Percentiles rank a stretch among this genome's conserved stretches.
Evolutionary conservation across 2,113 vertebrate genomes (phyloP).

Genomic region (Lycaon pictus): DNA sequence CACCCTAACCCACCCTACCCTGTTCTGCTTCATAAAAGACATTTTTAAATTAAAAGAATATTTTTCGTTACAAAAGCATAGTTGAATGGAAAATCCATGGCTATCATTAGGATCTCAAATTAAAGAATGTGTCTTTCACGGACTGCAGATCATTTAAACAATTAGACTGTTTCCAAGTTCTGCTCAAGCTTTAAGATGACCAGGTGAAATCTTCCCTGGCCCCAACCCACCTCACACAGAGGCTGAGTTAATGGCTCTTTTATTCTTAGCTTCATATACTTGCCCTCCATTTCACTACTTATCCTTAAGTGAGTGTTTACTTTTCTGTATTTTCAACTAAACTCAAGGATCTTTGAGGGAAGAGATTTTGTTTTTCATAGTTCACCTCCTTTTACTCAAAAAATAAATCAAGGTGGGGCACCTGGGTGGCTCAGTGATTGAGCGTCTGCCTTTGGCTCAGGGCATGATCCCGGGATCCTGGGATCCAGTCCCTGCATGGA

Average conservation of each 20-base stretch:
- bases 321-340: constrained; percentile 1
- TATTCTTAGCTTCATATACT: fast-evolving
- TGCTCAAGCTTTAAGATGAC: neutral
- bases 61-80: neutral
- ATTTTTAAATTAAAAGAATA: neutral
- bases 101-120: neutral
- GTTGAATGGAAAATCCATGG: neutral
- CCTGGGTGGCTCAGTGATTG: no score
- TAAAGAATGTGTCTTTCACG: neutral
- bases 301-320: neutral
- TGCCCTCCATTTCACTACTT: neutral
- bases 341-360: neutral
- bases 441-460: no score
- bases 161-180: neutral
- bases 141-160: neutral
- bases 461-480: no score
- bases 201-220: neutral
- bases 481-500: no score
- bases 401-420: neutral
- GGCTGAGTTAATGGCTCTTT: neutral
- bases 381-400: neutral
- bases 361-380: neutral
- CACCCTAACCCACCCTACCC: no score
- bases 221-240: no score
- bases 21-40: neutral